Conservation (phyloP, 2,888 invertebrate genomes). For the Phortica magna region DNA sequence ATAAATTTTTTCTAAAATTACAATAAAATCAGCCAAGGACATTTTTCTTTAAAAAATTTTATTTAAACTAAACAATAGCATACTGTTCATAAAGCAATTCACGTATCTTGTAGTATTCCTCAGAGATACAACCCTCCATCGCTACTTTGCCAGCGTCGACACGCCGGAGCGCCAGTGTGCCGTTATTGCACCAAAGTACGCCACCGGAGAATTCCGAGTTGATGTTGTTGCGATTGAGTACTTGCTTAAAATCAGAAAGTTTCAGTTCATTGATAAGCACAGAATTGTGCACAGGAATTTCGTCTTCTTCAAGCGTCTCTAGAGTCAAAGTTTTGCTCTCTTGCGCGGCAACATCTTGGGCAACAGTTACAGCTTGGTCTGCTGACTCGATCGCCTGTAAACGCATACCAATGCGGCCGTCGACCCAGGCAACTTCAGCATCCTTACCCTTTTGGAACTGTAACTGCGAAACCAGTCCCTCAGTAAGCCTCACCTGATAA, state of each 20-base stretch:
- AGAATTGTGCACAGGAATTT: constrained; percentile 86
- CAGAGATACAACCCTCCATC: constrained; percentile 94
- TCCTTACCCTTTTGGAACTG: constrained; percentile 91
- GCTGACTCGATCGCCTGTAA: constrained; percentile 81
- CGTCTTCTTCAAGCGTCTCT: constrained; percentile 81
- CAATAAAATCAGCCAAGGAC: neutral
- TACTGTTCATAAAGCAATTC: constrained; percentile 97
- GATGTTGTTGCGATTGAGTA: constrained; percentile 86
- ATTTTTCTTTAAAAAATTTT: constrained; percentile 16
- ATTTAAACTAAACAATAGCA: constrained; percentile 88
- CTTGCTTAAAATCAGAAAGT: constrained; percentile 92
- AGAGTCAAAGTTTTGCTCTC: constrained; percentile 84
- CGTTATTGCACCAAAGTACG: constrained; percentile 95
- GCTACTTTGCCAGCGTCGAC: constrained; percentile 95
- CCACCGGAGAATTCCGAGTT: constrained; percentile 93
- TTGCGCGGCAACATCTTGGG: constrained; percentile 69
- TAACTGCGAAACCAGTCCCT: constrained; percentile 92
- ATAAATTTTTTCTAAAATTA: neutral
- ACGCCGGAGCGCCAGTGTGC: constrained; percentile 91
- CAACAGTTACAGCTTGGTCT: constrained; percentile 51
- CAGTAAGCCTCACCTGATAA: constrained; percentile 96
- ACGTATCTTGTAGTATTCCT: constrained; percentile 96
- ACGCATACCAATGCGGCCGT: constrained; percentile 85
- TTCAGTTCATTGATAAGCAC: constrained; percentile 96
- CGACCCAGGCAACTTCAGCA: constrained; percentile 97